Base-by-base conservation (phyloP, 2,888 invertebrate species). In the Stenurella melanura region DNA sequence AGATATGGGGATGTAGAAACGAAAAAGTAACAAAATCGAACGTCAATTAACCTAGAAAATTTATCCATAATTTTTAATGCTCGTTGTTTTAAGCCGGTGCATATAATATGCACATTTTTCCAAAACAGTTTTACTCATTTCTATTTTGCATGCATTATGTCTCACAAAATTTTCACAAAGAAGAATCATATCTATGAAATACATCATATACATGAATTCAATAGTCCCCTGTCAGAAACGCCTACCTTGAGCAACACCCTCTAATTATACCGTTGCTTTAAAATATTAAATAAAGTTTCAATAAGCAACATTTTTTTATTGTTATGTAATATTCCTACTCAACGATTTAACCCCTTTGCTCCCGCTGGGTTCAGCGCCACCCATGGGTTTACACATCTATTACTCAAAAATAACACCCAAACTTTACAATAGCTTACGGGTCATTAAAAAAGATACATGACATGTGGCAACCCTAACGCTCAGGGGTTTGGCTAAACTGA, bases 371-470 rank as follows among this genome's bases (percentile, higher is more conserved):
- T 60, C 34, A 15, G 17, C 18, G 67, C 60, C 38, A 70, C 78
- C 78, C 78, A 77, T 80, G 34, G 21, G 11, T 19, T 70, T 58
- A 78, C 74, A 75, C 68, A 73, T 70, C 73, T 77, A 74, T 79
- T 78, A 78, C 73, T 66, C 38, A 76, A 74, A 78, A 77, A 79
- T 81, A 78, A 81, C 81, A 79, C 73, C 74, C 71, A 71, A 78
- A 81, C 75, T 79, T 78, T 78, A 79, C 78, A 81, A 81, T 81
- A 73, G 79, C 79, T 81, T 58, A 81, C 81, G 79, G 78, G 75
- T 67, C 81, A 81, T 81, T 81, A 81, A 81, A 81, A 79, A 79
- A 78, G 79, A 79, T 81, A 81, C 79, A 81, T 78, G 81, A 81
- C 81, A 81, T 81, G 81, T 81, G 81, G 81, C 81, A 34, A 78